Evolutionary conservation across 2,113 vertebrate species (phyloP).

Genomic region (Stomatorhinus ivindoensis): DNA sequence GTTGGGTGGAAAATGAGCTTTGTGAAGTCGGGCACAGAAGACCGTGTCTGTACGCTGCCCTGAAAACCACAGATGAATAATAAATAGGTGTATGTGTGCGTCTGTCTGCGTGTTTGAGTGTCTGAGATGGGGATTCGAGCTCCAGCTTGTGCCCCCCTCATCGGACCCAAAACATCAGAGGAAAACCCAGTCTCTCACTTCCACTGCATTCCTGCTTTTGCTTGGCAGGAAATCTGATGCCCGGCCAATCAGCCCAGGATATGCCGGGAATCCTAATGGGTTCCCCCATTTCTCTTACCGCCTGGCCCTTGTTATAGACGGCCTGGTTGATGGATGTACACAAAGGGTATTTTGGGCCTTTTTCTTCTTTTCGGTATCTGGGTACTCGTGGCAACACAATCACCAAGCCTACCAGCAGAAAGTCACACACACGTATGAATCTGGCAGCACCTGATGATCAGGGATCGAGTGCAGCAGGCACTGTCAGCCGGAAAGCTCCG

Average conservation of each 20-base stretch:
- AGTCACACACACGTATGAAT: not conserved
- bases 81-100: not conserved
- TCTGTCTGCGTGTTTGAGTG: not conserved
- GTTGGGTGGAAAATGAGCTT: not conserved
- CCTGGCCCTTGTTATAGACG: not conserved
- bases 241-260: conserved; percentile 10
- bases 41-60: not conserved
- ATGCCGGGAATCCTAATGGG: conserved; percentile 12
- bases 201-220: conserved; percentile 4
- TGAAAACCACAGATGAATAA: not conserved
- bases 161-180: not conserved
- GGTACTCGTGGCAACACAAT: not conserved
- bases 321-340: not conserved
- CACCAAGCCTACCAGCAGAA: not conserved
- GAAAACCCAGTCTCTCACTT: conserved; percentile 8
- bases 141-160: not conserved
- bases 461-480: not conserved
- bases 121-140: not conserved
- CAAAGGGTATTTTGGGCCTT: not conserved
- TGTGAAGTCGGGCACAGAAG: not conserved
- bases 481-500: not conserved
- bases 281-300: not conserved
- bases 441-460: not conserved
- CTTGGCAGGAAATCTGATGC: conserved; percentile 8
- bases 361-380: not conserved